Base-by-base conservation (phyloP, 1,140 invertebrate genomes). In the Dolichoris vasculosae region DNA sequence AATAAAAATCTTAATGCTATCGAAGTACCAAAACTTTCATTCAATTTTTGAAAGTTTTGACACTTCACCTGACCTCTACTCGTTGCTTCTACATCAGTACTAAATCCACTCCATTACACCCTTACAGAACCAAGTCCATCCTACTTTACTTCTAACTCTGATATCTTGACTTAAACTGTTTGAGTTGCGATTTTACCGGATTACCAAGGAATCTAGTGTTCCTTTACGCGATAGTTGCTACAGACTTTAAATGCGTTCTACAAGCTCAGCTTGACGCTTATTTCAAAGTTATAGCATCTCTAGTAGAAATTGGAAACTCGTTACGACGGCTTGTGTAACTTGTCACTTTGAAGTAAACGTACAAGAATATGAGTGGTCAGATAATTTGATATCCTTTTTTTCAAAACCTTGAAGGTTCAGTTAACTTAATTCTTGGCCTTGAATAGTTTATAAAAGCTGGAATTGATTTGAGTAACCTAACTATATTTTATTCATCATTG, bases 131-230 rank as follows among this genome's bases (percentile, higher is more conserved):
- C 82, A 83, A 86, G 87, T 79, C 86, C 83, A 89, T 86, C 64
- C 40, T 75, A 38, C 87, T 76, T 81, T 35, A 64, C 32, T 69
- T 9, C 3, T 51, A 46, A 32, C 40, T 26, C 17, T 86, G 88
- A 87, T 91, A 88, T 88, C 88, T 86, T 90, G 89, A 88, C 89
- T 92, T 92, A 91, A 92, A 91, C 89, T 92, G 90, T 92, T 92
- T 91, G 90, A 92, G 88, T 92, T 92, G 90, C 90, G 90, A 92
- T 89, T 92, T 91, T 91, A 89, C 89, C 86, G 90, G 90, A 91
- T 92, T 92, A 92, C 86, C 84, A 86, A 84, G 75, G 88, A 91
- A 90, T 91, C 90, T 89, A 86, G 88, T 87, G 87, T 86, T 88
- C 88, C 87, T 87, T 80, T 75, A 51, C 67, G 40, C 71, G 46